A percentile compares a stretch with the other conserved stretches of the same genome.
These are phyloP conservation scores for Jaculus jaculus DNA, from an alignment of 2,113 vertebrate genomes.

Conservation along the genomic window DNA sequence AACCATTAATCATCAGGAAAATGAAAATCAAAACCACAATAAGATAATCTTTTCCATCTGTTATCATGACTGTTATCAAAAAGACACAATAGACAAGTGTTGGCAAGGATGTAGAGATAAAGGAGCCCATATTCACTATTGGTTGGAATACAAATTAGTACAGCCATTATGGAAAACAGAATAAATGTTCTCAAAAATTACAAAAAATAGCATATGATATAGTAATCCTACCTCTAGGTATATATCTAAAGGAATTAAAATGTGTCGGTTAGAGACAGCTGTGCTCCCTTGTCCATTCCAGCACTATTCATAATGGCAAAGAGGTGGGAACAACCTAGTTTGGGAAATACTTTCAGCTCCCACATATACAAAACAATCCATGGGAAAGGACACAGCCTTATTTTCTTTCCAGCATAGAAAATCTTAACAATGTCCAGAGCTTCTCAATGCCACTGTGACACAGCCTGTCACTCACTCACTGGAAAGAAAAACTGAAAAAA, in stretches of 20 bases:
- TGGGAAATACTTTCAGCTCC: background rate
- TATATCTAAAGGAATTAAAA: no score
- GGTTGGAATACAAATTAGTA: no score
- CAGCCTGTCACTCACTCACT: constrained; percentile 11
- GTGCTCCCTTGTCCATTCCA: no score
- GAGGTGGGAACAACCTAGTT: background rate
- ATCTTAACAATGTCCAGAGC: background rate
- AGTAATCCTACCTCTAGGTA: no score
- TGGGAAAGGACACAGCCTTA: constrained; percentile 31
- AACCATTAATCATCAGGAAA: no score
- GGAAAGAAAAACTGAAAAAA: constrained; percentile 53
- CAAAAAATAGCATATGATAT: background rate
- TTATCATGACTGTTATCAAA: no score
- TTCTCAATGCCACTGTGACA: constrained; percentile 19
- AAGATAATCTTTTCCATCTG: no score
- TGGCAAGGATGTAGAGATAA: no score
- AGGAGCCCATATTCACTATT: no score
- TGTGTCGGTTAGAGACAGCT: no score
- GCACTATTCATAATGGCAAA: no score
- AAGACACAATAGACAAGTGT: background rate
- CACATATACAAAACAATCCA: background rate
- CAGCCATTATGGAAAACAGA: background rate
- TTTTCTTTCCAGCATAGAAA: constrained; percentile 55
- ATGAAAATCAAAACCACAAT: no score
- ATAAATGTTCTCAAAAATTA: background rate